Conservation (phyloP, 2,113 vertebrate species). For the Pterocles gutturalis region DNA sequence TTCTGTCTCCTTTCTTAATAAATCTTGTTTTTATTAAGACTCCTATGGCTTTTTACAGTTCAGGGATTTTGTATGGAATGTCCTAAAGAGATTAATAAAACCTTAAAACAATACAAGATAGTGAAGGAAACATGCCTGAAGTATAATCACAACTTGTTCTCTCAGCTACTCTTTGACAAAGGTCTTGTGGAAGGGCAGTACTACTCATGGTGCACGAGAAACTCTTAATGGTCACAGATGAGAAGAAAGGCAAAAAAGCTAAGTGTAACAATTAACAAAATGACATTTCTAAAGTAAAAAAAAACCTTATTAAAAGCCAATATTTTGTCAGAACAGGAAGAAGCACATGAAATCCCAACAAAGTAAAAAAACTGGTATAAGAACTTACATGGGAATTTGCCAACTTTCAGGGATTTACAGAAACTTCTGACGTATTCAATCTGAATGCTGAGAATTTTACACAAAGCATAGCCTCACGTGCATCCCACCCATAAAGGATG, state of each 20-base stretch:
- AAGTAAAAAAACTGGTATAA: neutral
- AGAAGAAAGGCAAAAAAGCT: neutral
- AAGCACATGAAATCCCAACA: neutral
- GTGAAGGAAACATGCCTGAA: neutral
- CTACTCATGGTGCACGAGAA: neutral
- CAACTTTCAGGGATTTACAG: conserved; percentile 6
- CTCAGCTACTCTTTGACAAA: neutral
- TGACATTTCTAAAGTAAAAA: conserved; percentile 37
- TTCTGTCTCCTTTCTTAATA: neutral
- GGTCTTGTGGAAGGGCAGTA: neutral
- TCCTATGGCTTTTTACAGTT: neutral
- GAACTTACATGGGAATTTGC: conserved; percentile 3
- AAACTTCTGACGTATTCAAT: neutral
- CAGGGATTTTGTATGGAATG: neutral
- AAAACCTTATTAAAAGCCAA: conserved; percentile 14
- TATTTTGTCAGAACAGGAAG: conserved; percentile 33
- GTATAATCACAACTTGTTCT: neutral
- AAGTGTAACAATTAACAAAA: conserved; percentile 12
- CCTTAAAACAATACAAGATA: neutral
- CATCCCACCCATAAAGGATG: neutral
- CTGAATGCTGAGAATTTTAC: conserved; percentile 6
- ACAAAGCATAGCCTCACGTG: conserved; percentile 1
- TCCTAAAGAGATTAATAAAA: neutral
- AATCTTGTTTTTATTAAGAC: neutral
- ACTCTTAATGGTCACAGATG: neutral